phyloP scores from a whole-genome alignment of 2,113 vertebrate genomes.

The Oreocharis arfaki region DNA sequence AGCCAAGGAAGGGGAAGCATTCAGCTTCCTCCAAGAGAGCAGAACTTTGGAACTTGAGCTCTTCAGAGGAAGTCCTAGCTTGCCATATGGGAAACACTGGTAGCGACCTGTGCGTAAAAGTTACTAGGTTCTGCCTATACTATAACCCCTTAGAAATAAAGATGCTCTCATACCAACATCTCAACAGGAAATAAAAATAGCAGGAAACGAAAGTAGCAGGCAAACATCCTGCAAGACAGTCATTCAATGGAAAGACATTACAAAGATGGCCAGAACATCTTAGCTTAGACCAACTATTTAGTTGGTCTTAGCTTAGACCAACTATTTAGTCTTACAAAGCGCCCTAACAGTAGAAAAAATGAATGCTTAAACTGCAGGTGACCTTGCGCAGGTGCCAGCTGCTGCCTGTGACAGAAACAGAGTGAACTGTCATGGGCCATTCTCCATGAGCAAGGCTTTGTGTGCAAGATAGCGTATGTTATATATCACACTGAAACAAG shows the following conservation, averaged over 20 bases:
- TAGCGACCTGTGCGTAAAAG: rapidly evolving
- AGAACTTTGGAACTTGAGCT: background rate
- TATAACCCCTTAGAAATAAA: background rate
- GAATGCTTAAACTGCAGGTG: background rate
- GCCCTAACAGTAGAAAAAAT: background rate
- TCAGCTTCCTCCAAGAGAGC: background rate
- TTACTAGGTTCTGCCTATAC: background rate
- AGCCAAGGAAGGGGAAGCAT: background rate
- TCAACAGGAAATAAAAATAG: background rate
- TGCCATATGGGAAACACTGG: background rate
- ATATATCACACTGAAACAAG: background rate
- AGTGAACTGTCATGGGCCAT: background rate
- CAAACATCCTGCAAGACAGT: background rate
- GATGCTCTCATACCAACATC: background rate
- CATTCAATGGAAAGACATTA: background rate
- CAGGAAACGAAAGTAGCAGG: background rate
- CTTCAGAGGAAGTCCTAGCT: background rate
- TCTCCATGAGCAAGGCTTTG: background rate
- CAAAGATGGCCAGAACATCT: background rate
- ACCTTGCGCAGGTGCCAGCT: background rate
- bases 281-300: background rate
- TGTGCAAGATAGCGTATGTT: background rate
- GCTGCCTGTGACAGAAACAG: background rate
- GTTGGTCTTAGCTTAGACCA: too few species aligned
- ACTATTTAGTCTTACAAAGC: background rate